Conservation (phyloP, 1,140 invertebrate species). For the Gyrodactylus bullatarudis region DNA sequence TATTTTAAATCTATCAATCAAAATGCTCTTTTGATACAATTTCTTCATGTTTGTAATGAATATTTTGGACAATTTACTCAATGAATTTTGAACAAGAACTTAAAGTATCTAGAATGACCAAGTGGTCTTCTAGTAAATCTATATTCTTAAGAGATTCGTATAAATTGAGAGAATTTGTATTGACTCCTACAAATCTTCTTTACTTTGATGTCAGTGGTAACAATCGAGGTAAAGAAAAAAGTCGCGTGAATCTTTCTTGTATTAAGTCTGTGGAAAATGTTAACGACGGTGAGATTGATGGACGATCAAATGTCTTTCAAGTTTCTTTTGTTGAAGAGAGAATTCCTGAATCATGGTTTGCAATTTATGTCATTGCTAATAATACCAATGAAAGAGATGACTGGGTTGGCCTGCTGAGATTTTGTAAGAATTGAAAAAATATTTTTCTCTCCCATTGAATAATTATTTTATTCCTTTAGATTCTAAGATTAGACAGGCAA, state of each 20-base stretch:
- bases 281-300: conserved; percentile 10
- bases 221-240: conserved; percentile 26
- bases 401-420: conserved; percentile 39
- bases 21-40: no score
- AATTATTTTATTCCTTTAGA: neutral
- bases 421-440: conserved; percentile 26
- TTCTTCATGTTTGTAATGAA: no score
- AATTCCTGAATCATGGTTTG: conserved; percentile 27
- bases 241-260: conserved; percentile 33
- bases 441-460: neutral
- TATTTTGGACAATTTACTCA: no score
- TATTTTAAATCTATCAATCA: no score
- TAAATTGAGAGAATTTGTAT: conserved; percentile 3
- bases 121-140: neutral
- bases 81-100: conserved; percentile 2
- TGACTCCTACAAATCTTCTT: neutral
- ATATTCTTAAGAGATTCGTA: neutral
- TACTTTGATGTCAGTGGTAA: conserved; percentile 6
- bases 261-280: conserved; percentile 36
- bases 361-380: conserved; percentile 36
- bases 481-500: neutral
- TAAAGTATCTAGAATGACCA: conserved; percentile 1
- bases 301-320: conserved; percentile 11
- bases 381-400: conserved; percentile 33
- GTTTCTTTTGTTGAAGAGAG: conserved; percentile 8